Percentiles rank a stretch among this genome's conserved stretches.
phyloP scores from a whole-genome alignment of 2,888 invertebrate genomes.

The Prenolepis imparis region DNA sequence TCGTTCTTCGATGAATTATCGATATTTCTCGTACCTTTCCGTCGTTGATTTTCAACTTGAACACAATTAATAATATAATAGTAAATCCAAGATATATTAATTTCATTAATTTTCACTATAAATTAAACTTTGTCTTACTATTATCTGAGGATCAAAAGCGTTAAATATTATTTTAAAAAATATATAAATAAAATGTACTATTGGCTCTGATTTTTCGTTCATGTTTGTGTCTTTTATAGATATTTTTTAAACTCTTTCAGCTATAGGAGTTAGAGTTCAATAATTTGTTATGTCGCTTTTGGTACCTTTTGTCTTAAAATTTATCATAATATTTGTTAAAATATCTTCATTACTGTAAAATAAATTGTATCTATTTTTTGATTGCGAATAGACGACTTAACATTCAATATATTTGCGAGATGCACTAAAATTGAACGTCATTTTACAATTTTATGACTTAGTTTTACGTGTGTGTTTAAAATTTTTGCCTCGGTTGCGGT shows the following conservation, averaged over 20 bases:
- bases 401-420: background rate
- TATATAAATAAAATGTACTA: background rate
- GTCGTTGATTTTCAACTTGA: background rate
- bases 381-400: background rate
- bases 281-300: background rate
- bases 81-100: background rate
- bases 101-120: background rate
- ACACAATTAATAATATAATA: background rate
- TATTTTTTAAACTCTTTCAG: background rate
- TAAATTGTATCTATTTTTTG: background rate
- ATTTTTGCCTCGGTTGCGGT: background rate
- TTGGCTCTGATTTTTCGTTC: background rate
- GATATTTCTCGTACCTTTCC: background rate
- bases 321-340: background rate
- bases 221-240: background rate
- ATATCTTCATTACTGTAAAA: background rate
- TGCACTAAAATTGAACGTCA: conserved; percentile 8
- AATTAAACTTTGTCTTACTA: background rate
- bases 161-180: background rate
- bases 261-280: too few species aligned
- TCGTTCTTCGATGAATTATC: conserved; percentile 4
- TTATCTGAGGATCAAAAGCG: background rate
- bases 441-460: conserved; percentile 7
- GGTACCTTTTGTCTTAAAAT: background rate
- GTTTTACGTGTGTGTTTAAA: conserved; percentile 38